Conservation (phyloP, 1,140 invertebrate genomes). For the Tenebrio molitor region DNA sequence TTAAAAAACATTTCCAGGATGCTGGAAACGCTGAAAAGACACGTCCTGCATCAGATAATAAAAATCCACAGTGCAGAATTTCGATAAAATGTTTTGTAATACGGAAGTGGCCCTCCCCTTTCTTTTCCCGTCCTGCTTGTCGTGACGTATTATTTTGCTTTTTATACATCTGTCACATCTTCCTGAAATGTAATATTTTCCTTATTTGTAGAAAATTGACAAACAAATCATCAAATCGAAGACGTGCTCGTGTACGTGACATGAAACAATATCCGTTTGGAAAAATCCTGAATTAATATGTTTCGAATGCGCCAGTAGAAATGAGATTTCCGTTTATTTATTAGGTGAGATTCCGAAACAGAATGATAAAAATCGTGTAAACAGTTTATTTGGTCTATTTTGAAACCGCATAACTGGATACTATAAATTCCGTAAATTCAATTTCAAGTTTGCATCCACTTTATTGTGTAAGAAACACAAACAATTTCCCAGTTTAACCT, state of each 20-base stretch:
- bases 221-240: no score
- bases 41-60: constrained; percentile 1
- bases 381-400: background rate
- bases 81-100: background rate
- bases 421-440: constrained; percentile 6
- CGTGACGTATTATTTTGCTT: background rate
- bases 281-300: no score
- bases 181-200: background rate
- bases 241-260: no score
- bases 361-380: background rate
- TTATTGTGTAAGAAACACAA: constrained; percentile 8
- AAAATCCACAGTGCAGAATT: background rate
- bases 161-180: background rate
- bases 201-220: no score
- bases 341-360: no score
- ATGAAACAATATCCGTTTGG: no score
- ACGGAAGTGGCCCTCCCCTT: background rate
- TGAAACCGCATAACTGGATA: background rate
- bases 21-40: constrained; percentile 4
- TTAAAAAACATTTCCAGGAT: constrained; percentile 1
- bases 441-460: constrained; percentile 8
- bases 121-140: background rate
- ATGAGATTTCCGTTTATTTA: no score
- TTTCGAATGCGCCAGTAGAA: no score
- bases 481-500: background rate